Evolutionary conservation across 2,113 vertebrate species (phyloP).

Genomic region (Polypterus bichir): DNA sequence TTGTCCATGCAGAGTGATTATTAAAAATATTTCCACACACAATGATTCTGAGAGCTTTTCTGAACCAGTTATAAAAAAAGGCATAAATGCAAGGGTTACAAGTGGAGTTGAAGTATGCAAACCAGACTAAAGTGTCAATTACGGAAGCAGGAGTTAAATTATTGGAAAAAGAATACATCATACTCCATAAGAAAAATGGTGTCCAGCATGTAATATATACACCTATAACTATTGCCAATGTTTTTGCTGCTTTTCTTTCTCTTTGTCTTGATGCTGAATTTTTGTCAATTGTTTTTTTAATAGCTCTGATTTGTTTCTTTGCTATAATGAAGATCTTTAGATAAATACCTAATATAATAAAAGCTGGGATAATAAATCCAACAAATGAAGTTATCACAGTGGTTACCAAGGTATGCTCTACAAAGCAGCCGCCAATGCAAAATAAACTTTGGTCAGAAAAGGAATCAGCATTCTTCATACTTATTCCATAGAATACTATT

Average conservation of each 20-base stretch:
- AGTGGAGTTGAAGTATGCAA: conserved; percentile 12
- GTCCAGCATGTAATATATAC: conserved; percentile 7
- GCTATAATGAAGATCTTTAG: conserved; percentile 6
- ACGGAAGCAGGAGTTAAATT: conserved; percentile 3
- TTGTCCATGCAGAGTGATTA: background rate
- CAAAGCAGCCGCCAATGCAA: conserved; percentile 7
- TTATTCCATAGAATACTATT: background rate
- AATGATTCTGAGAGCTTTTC: conserved; percentile 4
- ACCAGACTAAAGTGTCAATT: conserved; percentile 5
- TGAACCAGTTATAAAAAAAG: conserved; percentile 7
- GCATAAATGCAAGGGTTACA: conserved; percentile 10
- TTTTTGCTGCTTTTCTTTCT: conserved; percentile 8
- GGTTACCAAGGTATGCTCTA: conserved; percentile 1
- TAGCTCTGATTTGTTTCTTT: background rate
- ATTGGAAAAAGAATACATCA: conserved; percentile 8
- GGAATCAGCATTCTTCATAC: too few relatives aligned
- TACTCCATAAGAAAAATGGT: conserved; percentile 1
- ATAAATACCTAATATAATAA: conserved; percentile 9
- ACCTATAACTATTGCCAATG: conserved; percentile 9
- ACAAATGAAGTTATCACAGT: background rate
- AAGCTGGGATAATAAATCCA: conserved; percentile 3
- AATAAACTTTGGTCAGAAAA: conserved; percentile 3
- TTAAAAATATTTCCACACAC: conserved; percentile 2
- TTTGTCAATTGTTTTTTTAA: background rate
- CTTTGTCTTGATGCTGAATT: background rate